Conservation (phyloP, 2,888 invertebrate species). For the Nephrotoma flavescens region DNA sequence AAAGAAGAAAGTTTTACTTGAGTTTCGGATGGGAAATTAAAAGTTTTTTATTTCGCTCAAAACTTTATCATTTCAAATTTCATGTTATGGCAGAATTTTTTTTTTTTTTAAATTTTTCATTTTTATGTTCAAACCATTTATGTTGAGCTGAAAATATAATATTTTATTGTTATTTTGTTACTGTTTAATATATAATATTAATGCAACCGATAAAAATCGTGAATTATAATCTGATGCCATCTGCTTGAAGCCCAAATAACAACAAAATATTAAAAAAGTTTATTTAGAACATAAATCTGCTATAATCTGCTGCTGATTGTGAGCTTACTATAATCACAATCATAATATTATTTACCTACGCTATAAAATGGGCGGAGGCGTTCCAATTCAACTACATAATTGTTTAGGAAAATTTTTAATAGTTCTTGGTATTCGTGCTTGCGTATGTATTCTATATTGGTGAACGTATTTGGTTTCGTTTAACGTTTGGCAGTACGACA, state of each 20-base stretch:
- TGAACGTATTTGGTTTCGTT: too few species aligned
- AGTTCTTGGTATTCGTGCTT: neutral
- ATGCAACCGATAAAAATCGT: neutral
- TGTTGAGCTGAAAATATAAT: neutral
- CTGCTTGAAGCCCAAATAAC: neutral
- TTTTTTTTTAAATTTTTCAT: neutral
- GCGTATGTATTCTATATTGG: neutral
- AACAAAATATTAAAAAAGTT: neutral
- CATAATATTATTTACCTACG: neutral
- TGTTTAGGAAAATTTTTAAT: neutral
- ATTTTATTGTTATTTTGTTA: neutral
- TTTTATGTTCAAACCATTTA: neutral
- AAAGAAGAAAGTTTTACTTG: neutral
- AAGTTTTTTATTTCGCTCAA: neutral
- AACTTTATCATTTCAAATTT: neutral
- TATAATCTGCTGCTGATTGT: neutral
- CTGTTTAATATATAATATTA: neutral
- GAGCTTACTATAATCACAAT: neutral
- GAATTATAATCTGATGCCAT: neutral
- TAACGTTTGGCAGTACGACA: too few species aligned
- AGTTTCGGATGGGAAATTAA: neutral
- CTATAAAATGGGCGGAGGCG: neutral
- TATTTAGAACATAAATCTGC: neutral
- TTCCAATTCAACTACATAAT: neutral
- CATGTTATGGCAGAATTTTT: neutral